Evolutionary conservation across 2,797 vertebrate genomes (phyloP), one percentile per base, ranked within the genome.

Genomic region (Eospalax fontanierii): DNA sequence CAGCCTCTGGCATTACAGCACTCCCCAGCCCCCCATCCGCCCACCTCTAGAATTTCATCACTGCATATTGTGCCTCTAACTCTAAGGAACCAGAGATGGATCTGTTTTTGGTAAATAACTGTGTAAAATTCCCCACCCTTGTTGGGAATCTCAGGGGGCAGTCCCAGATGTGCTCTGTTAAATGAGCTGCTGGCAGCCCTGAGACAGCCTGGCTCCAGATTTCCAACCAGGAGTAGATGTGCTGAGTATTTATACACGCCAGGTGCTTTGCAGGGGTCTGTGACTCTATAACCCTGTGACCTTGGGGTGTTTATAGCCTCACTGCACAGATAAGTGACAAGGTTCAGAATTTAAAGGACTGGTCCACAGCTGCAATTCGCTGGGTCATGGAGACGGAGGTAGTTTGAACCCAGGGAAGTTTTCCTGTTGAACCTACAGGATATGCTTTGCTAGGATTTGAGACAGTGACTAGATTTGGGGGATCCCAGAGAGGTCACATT

Each of bases 81-180:
- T 96, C 80, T 61, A 70, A 82, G 74, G 63, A 93, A 50, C 71
- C 94, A 89, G 74, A 82, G 89, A 68, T 24, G 2, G 87, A 40
- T 96, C 92, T 95, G 87, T 61, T 93, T 97, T 93, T 71, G 87
- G 89, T 96, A 97, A 97, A 97, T 96, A 95, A 87, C 85, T 94
- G 12, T 22, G 10, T 93, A 84, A 96, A 96, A 96, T 92, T 92
- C 81, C 83, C 90, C 76, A 93, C 57, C 83, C 71, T 78, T 87
- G 65, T 96, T 0, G 7, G 90, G 46, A 93, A 94, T 94, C 74
- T 94, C 81, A 82, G 91, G 80, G 61, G 92, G 65, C 73, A 85
- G 84, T 35, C 87, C 92, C 89, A 93, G 30, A 91, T 95, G 33
- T 76, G 70, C 33, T 93, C 8, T 94, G 35, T 81, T 91, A 9